These are phyloP conservation scores for Numenius arquata DNA, from an alignment of 2,113 vertebrate species.

Conservation along the genomic window DNA sequence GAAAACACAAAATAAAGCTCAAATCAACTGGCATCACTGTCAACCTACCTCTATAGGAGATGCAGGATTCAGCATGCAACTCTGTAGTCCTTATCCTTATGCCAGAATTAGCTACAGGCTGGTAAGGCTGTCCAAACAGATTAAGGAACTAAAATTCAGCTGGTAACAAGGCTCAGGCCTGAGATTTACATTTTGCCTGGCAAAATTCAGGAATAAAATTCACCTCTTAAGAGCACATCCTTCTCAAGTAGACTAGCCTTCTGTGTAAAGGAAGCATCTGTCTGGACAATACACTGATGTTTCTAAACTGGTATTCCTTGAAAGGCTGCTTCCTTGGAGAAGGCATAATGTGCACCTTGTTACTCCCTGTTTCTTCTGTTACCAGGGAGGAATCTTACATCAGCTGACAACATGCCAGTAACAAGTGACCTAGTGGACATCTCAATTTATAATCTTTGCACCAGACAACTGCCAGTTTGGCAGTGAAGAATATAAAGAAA, in stretches of 20 bases:
- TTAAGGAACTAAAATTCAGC: neutral
- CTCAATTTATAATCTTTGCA: neutral
- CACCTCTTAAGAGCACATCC: fast-evolving
- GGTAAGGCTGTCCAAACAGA: neutral
- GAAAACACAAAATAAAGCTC: neutral
- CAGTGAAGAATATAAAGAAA: neutral
- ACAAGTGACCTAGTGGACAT: neutral
- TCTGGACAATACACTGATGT: neutral
- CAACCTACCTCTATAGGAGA: neutral
- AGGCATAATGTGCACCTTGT: neutral
- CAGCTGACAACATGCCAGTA: neutral
- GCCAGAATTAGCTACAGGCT: neutral
- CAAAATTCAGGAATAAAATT: neutral
- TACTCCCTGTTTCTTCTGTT: neutral
- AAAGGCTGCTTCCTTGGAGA: neutral
- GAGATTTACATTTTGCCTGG: neutral
- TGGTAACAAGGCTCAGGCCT: neutral
- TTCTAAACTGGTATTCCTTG: neutral
- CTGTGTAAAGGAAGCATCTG: neutral
- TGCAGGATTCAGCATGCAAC: neutral
- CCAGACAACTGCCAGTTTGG: neutral
- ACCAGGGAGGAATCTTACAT: neutral
- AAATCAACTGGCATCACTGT: neutral
- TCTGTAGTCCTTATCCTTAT: neutral
- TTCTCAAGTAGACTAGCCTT: neutral